A percentile compares a stretch with the other conserved stretches of the same genome.
phyloP scores from a whole-genome alignment of 2,113 vertebrate genomes.

The Pholis gunnellus region DNA sequence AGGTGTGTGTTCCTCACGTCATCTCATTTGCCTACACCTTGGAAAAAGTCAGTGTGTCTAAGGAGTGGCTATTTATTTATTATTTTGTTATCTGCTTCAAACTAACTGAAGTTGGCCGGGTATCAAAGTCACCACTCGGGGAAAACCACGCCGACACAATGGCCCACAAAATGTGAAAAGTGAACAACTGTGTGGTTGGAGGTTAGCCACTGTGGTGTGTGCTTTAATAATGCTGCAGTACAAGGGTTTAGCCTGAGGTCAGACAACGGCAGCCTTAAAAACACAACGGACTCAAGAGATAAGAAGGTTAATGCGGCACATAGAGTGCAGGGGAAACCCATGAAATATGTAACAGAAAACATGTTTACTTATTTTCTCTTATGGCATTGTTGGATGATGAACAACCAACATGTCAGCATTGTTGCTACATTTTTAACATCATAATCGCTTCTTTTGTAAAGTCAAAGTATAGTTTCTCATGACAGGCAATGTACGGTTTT shows the following conservation, averaged over 20 bases:
- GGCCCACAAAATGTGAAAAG: slow-evolving; percentile 38
- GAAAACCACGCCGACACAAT: slow-evolving; percentile 56
- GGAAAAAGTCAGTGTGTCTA: slow-evolving; percentile 41
- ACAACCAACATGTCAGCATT: neutral
- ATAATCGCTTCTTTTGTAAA: neutral
- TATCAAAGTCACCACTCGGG: slow-evolving; percentile 69
- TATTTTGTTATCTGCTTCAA: slow-evolving; percentile 42
- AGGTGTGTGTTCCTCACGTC: slow-evolving; percentile 38
- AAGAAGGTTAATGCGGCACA: slow-evolving; percentile 12
- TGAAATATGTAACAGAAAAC: neutral
- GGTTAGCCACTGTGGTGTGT: slow-evolving; percentile 23
- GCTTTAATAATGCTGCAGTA: slow-evolving; percentile 14
- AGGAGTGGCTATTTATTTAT: slow-evolving; percentile 60
- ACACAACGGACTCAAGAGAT: slow-evolving; percentile 27
- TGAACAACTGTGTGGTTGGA: slow-evolving; percentile 53
- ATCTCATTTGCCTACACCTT: slow-evolving; percentile 63
- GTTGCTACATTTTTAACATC: neutral
- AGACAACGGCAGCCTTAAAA: neutral
- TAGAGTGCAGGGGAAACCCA: neutral
- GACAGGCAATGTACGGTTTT: neutral
- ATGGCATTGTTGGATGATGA: neutral
- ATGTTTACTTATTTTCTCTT: neutral
- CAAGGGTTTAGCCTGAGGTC: slow-evolving; percentile 42
- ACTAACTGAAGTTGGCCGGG: slow-evolving; percentile 73
- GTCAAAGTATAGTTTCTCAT: neutral